phyloP scores from a whole-genome alignment of 2,797 vertebrate genomes.

The Tangara arthus region DNA sequence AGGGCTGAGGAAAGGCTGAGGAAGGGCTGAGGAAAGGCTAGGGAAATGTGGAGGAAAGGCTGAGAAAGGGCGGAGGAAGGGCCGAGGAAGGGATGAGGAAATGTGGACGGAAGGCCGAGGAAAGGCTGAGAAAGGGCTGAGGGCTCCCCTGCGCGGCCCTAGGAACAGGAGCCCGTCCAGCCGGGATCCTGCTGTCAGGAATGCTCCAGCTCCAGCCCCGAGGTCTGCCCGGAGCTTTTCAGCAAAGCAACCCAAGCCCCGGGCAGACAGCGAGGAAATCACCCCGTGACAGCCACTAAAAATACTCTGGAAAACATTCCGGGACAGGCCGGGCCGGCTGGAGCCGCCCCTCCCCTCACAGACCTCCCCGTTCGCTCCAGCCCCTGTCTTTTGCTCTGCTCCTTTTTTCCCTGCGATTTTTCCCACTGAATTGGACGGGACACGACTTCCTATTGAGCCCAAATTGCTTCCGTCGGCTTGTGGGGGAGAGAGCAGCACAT shows the following conservation, averaged over 20 bases:
- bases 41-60: too few relatives aligned
- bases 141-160: not conserved
- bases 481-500: conserved; percentile 36
- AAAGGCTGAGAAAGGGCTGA: not conserved
- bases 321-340: not conserved
- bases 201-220: not conserved
- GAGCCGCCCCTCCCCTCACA: not conserved
- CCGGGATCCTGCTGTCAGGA: not conserved
- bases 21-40: rapidly evolving
- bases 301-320: not conserved
- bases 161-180: not conserved
- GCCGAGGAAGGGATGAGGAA: rapidly evolving
- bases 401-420: not conserved
- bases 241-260: not conserved
- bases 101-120: rapidly evolving
- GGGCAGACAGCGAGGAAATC: not conserved
- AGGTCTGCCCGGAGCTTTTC: not conserved
- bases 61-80: not conserved
- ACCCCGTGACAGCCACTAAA: not conserved
- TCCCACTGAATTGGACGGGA: not conserved
- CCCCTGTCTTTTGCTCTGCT: not conserved
- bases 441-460: not conserved
- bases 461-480: conserved; percentile 30
- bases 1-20: rapidly evolving
- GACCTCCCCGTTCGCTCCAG: not conserved